Conservation (phyloP, 2,797 vertebrate species). For the Clamator glandarius region DNA sequence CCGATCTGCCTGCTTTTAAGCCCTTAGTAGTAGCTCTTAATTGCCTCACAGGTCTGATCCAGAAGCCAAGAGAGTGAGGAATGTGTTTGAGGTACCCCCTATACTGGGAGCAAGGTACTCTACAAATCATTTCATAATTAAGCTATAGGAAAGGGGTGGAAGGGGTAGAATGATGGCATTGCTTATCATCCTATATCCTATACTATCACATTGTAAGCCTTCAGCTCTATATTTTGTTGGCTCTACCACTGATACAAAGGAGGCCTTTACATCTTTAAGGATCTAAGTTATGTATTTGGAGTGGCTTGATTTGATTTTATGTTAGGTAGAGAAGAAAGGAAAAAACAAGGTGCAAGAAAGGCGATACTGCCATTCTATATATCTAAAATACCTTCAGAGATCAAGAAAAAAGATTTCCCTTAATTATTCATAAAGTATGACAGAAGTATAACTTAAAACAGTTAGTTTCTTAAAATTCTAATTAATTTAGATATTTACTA, state of each 20-base stretch:
- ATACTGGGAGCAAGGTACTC: neutral
- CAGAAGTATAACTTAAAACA: neutral
- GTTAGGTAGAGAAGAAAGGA: neutral
- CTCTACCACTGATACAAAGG: neutral
- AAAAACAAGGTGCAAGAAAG: neutral
- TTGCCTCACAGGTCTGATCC: neutral
- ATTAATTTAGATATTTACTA: neutral
- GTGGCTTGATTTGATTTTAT: neutral
- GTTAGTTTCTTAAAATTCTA: neutral
- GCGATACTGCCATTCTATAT: neutral
- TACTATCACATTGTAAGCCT: neutral
- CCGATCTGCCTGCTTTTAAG: neutral
- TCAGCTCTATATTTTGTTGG: neutral
- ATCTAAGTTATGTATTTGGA: neutral
- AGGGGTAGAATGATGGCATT: accelerated
- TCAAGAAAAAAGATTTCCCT: neutral
- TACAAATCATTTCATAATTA: neutral
- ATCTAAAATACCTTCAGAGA: neutral
- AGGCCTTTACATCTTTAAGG: neutral
- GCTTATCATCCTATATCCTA: neutral
- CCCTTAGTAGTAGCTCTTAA: neutral
- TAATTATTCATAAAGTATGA: neutral
- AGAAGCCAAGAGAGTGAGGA: neutral
- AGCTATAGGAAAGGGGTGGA: neutral
- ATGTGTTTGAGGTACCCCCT: neutral